These are phyloP conservation scores for Thymelicus lineola DNA, from an alignment of 2,888 invertebrate genomes.

Conservation along the genomic window DNA sequence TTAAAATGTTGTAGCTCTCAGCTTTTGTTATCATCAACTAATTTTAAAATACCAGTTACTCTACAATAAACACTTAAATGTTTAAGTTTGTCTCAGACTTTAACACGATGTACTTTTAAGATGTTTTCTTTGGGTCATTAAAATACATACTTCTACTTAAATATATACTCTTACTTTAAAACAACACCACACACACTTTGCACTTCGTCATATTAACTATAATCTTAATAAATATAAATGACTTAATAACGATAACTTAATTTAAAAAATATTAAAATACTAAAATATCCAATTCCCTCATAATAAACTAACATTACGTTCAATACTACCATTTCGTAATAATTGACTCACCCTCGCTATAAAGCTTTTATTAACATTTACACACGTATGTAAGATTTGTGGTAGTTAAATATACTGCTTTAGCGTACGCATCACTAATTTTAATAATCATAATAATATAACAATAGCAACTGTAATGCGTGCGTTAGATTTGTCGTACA, in stretches of 20 bases:
- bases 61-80: conserved; percentile 70
- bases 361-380: conserved; percentile 64
- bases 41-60: conserved; percentile 70
- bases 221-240: conserved; percentile 38
- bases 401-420: conserved; percentile 55
- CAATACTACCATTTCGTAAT: conserved; percentile 48
- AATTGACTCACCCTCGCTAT: conserved; percentile 50
- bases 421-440: conserved; percentile 74
- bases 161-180: conserved; percentile 40
- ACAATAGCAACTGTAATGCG: conserved; percentile 82
- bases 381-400: conserved; percentile 50
- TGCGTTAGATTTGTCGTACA: conserved; percentile 70
- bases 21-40: conserved; percentile 79
- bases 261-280: neutral
- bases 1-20: conserved; percentile 78
- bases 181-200: conserved; percentile 44
- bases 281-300: neutral
- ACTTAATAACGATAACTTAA: neutral
- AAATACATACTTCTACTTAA: conserved; percentile 21
- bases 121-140: conserved; percentile 69
- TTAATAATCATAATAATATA: conserved; percentile 52
- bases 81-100: conserved; percentile 49
- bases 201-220: conserved; percentile 34
- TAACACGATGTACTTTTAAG: conserved; percentile 59
- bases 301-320: conserved; percentile 37